These are phyloP conservation scores for Benthochromis sp. DNA, from an alignment of 2,113 vertebrate genomes.

Conservation along the genomic window DNA sequence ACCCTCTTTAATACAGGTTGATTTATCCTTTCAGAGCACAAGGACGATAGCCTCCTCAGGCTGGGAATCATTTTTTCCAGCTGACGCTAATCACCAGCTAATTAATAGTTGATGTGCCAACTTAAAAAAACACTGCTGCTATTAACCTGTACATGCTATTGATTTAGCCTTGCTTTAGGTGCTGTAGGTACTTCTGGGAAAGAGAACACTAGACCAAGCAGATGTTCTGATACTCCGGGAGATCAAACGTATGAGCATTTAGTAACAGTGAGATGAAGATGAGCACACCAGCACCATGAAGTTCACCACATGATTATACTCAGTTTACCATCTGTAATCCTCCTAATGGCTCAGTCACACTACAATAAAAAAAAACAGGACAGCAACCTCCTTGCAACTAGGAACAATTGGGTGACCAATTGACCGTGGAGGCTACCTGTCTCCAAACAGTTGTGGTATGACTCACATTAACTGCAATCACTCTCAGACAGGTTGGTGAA, in stretches of 20 bases:
- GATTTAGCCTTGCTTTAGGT: slow-evolving; percentile 62
- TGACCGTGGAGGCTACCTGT: not conserved
- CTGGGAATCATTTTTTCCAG: slow-evolving; percentile 80
- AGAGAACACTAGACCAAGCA: not conserved
- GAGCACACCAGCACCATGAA: not conserved
- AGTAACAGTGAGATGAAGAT: not conserved
- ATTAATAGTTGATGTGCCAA: slow-evolving; percentile 84
- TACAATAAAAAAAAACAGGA: not conserved
- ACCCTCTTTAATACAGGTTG: slow-evolving; percentile 40
- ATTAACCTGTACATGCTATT: slow-evolving; percentile 74
- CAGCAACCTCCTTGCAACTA: not conserved
- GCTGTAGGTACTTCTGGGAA: slow-evolving; percentile 9
- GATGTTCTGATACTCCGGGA: not conserved
- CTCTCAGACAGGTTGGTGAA: not conserved
- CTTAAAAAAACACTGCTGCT: slow-evolving; percentile 74
- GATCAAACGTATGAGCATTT: not conserved
- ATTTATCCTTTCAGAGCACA: slow-evolving; percentile 72
- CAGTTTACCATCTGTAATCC: not conserved
- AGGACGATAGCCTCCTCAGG: slow-evolving; percentile 75
- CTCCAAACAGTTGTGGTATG: not conserved
- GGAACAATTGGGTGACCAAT: not conserved
- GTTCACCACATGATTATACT: not conserved
- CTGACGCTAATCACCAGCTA: slow-evolving; percentile 84
- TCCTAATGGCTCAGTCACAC: not conserved
- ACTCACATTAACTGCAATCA: not conserved